Evolutionary conservation across 1,140 invertebrate species (phyloP).

Genomic region (Tetragnatha versicolor): DNA sequence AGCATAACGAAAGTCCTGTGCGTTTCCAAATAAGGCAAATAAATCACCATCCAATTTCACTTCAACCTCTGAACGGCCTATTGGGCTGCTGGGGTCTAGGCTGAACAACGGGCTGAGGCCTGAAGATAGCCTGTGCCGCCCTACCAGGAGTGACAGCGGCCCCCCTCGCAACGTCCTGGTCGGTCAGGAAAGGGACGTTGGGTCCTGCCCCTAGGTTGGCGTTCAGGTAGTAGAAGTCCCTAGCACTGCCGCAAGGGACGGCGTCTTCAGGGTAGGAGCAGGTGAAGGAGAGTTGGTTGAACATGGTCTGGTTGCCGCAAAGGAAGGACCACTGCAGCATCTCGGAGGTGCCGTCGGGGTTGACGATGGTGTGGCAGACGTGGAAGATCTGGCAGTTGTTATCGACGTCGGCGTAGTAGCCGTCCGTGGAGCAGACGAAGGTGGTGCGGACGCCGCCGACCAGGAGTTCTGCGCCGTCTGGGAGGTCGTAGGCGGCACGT

Average conservation of each 20-base stretch:
- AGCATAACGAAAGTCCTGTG: too few species aligned
- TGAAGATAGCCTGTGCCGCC: neutral
- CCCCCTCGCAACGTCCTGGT: conserved; percentile 52
- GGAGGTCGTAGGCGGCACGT: conserved; percentile 56
- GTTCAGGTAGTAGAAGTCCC: conserved; percentile 61
- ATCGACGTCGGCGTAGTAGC: conserved; percentile 64
- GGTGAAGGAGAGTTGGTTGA: conserved; percentile 75
- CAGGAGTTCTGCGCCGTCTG: conserved; percentile 59
- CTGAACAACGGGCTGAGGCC: neutral
- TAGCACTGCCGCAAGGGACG: conserved; percentile 60
- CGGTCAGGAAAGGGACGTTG: conserved; percentile 51
- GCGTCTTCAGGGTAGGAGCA: conserved; percentile 60
- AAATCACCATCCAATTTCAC: too few species aligned
- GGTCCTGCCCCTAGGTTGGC: conserved; percentile 55
- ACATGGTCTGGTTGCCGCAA: conserved; percentile 80
- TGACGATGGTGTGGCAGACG: conserved; percentile 70
- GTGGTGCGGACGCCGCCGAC: conserved; percentile 57
- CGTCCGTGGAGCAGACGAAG: conserved; percentile 61
- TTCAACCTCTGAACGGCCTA: conserved; percentile 34
- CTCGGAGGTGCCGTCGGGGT: conserved; percentile 67
- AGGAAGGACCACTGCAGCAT: conserved; percentile 78
- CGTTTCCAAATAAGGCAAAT: too few species aligned
- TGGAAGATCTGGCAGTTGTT: conserved; percentile 64
- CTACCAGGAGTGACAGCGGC: conserved; percentile 43
- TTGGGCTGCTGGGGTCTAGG: neutral